Evolutionary conservation across 92 coral and sea anemone species (phyloP), one percentile per base, ranked within the genome.

Genomic region (Heteractis magnifica): DNA sequence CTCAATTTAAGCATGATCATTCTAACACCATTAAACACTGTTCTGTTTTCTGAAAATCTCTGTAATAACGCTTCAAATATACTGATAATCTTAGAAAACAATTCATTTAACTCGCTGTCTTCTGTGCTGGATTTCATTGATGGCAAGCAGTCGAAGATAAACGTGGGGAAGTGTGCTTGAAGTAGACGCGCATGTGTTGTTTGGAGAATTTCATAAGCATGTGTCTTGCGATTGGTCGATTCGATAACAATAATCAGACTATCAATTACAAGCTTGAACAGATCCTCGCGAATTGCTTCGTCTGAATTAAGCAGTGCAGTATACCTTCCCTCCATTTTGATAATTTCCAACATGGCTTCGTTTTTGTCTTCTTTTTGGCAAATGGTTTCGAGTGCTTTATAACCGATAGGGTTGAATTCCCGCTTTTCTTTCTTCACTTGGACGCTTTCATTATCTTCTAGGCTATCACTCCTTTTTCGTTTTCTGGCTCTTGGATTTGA

Each of bases 11-110:
- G 2, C 26, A n/a, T 19, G 8, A 64, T 34, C 59, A 94, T 70
- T n/a, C 91, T 92, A n/a, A 93, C 84, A 62, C 48, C 49, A 51
- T 87, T 76, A 11, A 82, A 80, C n/a, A 90, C 81, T 4, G 64
- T 6, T 83, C 55, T 82, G 74, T 77, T 81, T 16, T 83, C 84
- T 65, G 44, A 5, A 58, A 83, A 80, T 52, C 87, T 53, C 73
- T 79, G 80, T 64, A 88, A 56, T 78, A 88, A 49, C 12, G 81
- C 77, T 20, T 73, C 41, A 19, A 88, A 80, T 19, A 88, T 64
- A 55, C 56, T 71, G 65, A 74, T 64, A 50, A 83, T 79, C 88
- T 88, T 82, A 20, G 18, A 12, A 48, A 87, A 8, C 20, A 87
- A 59, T 75, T 83, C 71, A 51, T 75, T 70, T 6, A 81, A 41